phyloP scores from a whole-genome alignment of 2,797 vertebrate genomes.

The Oreonectes daqikongensis region DNA sequence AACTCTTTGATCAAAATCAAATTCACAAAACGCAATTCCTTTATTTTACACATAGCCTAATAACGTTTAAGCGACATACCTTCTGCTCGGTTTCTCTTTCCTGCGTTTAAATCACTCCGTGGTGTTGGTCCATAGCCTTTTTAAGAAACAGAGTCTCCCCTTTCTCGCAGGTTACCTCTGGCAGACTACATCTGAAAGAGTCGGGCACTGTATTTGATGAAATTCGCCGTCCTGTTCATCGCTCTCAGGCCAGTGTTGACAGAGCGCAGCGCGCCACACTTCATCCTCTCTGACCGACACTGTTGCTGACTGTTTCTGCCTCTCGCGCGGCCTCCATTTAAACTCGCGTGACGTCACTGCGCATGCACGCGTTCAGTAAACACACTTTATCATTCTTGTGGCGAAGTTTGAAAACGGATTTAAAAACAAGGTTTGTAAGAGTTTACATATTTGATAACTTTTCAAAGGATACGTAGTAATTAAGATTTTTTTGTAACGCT shows the following conservation, averaged over 20 bases:
- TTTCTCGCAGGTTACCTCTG: background rate
- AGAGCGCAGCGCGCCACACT: background rate
- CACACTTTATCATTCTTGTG: background rate
- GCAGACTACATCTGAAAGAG: background rate
- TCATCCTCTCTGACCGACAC: constrained; percentile 52
- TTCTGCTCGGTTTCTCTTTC: constrained; percentile 16
- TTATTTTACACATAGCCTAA: background rate
- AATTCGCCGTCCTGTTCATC: background rate
- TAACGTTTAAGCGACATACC: background rate
- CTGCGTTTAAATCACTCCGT: constrained; percentile 1
- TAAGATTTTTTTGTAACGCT: too few relatives aligned
- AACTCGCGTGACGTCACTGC: constrained; percentile 79
- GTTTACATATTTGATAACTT: too few relatives aligned
- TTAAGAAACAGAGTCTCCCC: constrained; percentile 35
- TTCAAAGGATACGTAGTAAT: too few relatives aligned
- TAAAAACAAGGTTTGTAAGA: too few relatives aligned
- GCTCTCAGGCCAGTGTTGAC: background rate
- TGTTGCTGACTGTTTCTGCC: constrained; percentile 54
- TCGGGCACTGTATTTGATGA: background rate
- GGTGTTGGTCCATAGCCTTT: constrained; percentile 18
- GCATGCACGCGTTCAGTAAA: constrained; percentile 40
- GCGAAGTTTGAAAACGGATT: background rate
- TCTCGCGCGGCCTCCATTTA: constrained; percentile 83
- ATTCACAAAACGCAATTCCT: too few relatives aligned
- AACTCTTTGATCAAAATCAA: background rate